Evolutionary conservation across 2,888 invertebrate species (phyloP), one percentile per base, ranked within the genome.

Genomic region (Habroteleia sp.): DNA sequence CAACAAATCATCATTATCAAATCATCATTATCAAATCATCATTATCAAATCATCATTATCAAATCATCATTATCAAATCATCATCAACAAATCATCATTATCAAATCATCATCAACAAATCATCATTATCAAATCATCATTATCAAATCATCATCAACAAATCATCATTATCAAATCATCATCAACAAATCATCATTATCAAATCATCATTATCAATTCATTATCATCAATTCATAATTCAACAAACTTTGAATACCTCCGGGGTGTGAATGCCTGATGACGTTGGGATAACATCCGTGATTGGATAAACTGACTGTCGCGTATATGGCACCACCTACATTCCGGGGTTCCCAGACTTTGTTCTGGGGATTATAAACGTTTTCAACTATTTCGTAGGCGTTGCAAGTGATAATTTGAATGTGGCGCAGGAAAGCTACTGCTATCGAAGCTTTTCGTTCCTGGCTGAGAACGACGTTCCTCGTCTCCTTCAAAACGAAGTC

Each of bases 331-430:
- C 90, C 90, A 0, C 90, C 90, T 5, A 90, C 75, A 13, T 82
- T 83, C 3, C 83, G 80, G 3, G 87, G 84, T 46, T 87, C 84
- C 81, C 82, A 85, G 10, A 84, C 76, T 54, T 79, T 83, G 1
- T 80, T 83, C 1, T 72, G 29, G 4, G 80, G 58, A 50, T 87
- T 78, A 7, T 82, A 79, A 4, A 80, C 65, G 65, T 87, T 85
- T 68, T 89, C 89, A n/a, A 87, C 86, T 13, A 90, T 88, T 74
- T 89, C 90, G 56, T 90, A 90, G 14, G 90, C 90, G 76, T 90
- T 90, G 77, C 90, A 90, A 44, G 89, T 87, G 17, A 88, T 85
- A 5, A 88, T 85, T 74, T 90, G 90, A 62, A 90, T 83, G 65
- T 89, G 89, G 5, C 88, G 86, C 1, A 90, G 83, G 41, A 88